Evolutionary conservation across 2,888 invertebrate species (phyloP).

Genomic region (Drosophila picticornis): DNA sequence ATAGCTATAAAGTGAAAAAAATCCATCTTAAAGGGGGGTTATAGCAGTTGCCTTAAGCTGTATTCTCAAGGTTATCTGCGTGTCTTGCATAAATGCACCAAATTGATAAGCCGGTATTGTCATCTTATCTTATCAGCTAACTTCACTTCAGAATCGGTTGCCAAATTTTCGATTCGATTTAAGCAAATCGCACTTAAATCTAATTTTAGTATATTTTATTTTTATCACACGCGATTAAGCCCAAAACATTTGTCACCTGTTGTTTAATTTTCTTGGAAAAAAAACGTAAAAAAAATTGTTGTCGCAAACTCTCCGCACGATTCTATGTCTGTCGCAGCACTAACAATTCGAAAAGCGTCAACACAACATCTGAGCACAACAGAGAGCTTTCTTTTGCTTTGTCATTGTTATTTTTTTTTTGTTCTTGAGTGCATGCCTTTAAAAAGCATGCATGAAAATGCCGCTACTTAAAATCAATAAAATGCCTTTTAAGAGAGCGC

Average conservation of each 20-base stretch:
- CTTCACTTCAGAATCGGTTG: neutral
- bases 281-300: neutral
- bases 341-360: conserved; percentile 36
- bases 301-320: conserved; percentile 36
- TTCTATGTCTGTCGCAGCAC: conserved; percentile 53
- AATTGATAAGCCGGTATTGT: conserved; percentile 31
- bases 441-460: conserved; percentile 1
- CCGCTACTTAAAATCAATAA: conserved; percentile 66
- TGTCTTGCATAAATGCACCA: neutral
- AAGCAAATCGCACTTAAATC: conserved; percentile 2
- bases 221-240: neutral
- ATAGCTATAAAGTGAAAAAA: neutral
- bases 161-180: neutral
- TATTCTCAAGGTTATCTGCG: neutral
- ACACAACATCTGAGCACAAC: conserved; percentile 34
- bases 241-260: neutral
- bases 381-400: conserved; percentile 49
- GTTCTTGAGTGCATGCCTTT: conserved; percentile 20
- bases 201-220: neutral
- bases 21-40: neutral
- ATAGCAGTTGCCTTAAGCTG: neutral
- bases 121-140: conserved; percentile 31
- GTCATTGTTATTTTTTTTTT: conserved; percentile 24
- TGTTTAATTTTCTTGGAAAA: conserved; percentile 4
- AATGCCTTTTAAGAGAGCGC: conserved; percentile 18